Conservation (phyloP, 2,113 vertebrate genomes). For the Plectropomus leopardus region DNA sequence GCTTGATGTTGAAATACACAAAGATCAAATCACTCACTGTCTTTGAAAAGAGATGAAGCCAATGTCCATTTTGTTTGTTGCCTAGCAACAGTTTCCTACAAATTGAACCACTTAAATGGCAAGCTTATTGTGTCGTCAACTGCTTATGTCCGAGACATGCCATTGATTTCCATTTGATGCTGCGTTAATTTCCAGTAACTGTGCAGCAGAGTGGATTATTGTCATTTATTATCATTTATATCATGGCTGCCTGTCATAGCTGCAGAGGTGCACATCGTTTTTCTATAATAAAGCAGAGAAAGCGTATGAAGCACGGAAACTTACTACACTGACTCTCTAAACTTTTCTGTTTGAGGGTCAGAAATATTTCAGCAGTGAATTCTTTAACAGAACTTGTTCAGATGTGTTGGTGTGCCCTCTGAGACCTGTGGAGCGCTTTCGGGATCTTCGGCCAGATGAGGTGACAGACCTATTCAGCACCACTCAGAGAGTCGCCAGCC, state of each 20-base stretch:
- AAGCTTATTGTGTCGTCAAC: no score
- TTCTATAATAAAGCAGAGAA: background rate
- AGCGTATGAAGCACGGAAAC: background rate
- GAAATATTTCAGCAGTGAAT: background rate
- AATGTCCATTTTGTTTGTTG: background rate
- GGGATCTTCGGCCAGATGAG: constrained; percentile 89
- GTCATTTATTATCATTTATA: no score
- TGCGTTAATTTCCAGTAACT: no score
- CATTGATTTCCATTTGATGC: no score
- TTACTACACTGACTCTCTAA: background rate
- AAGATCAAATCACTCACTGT: background rate
- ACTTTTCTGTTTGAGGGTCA: background rate
- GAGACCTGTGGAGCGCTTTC: constrained; percentile 89
- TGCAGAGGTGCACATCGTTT: background rate
- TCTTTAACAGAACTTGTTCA: constrained; percentile 84
- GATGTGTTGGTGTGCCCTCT: constrained; percentile 94
- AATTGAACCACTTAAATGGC: background rate
- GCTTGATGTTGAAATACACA: background rate
- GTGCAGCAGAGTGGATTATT: no score
- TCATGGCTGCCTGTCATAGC: background rate
- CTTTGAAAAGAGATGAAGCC: background rate
- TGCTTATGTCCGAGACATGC: no score
- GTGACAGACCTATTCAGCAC: constrained; percentile 89
- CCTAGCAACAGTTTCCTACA: background rate
- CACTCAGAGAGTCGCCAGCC: constrained; percentile 86